These are phyloP conservation scores for Drosophila prostipennis DNA, from an alignment of 2,888 invertebrate genomes.

Conservation along the genomic window DNA sequence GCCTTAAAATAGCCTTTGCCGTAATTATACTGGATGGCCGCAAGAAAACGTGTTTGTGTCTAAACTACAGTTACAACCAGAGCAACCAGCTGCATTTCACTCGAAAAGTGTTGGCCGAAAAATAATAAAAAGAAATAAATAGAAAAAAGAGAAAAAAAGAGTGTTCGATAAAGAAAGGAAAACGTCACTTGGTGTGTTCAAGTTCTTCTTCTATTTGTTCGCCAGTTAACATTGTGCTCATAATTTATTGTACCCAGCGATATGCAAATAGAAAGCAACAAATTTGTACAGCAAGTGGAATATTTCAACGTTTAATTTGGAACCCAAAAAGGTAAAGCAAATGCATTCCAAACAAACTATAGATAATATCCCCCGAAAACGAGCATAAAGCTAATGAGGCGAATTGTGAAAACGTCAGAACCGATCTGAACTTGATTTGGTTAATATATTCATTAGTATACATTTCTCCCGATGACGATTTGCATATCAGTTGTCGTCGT, in stretches of 20 bases:
- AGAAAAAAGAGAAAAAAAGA: conserved; percentile 6
- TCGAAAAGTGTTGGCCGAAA: conserved; percentile 27
- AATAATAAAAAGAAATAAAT: conserved; percentile 12
- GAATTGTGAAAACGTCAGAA: conserved; percentile 55
- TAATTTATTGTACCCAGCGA: conserved; percentile 62
- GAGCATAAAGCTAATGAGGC: conserved; percentile 49
- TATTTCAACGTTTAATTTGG: conserved; percentile 37
- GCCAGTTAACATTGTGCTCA: conserved; percentile 73
- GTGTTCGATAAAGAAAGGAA: conserved; percentile 20
- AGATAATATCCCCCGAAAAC: background rate
- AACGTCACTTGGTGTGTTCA: conserved; percentile 30
- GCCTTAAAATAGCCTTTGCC: conserved; percentile 33
- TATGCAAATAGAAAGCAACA: conserved; percentile 76
- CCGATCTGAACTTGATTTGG: conserved; percentile 36
- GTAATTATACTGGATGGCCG: conserved; percentile 63
- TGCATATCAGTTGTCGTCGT: conserved; percentile 57
- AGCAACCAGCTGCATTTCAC: conserved; percentile 41
- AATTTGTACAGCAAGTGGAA: conserved; percentile 58
- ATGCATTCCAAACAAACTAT: conserved; percentile 33
- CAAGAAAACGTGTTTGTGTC: conserved; percentile 44
- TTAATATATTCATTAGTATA: conserved; percentile 66
- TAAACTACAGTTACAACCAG: conserved; percentile 31
- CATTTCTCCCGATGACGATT: conserved; percentile 65
- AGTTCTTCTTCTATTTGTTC: conserved; percentile 40
- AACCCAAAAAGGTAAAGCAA: conserved; percentile 32